These are phyloP conservation scores for Coregonus suidteri DNA, from an alignment of 2,797 vertebrate genomes.

Conservation along the genomic window DNA sequence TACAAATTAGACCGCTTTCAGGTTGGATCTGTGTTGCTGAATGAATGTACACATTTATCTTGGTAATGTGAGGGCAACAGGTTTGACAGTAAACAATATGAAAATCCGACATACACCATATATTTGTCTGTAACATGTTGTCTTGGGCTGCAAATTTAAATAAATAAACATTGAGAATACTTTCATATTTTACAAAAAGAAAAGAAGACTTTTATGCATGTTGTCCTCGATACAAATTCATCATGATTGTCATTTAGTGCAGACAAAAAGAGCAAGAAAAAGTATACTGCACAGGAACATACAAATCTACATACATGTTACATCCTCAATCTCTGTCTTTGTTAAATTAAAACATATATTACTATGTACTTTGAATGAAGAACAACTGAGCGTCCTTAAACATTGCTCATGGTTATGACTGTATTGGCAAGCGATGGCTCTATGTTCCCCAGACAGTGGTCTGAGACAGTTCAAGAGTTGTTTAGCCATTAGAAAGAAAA, in stretches of 20 bases:
- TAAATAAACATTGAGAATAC: slow-evolving; percentile 79
- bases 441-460: slow-evolving; percentile 64
- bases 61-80: slow-evolving; percentile 55
- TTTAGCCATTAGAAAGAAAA: slow-evolving; percentile 44
- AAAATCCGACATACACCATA: slow-evolving; percentile 88
- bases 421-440: slow-evolving; percentile 31
- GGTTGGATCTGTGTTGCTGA: slow-evolving; percentile 36
- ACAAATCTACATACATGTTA: slow-evolving; percentile 84
- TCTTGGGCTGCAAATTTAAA: slow-evolving; percentile 89
- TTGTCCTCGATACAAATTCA: slow-evolving; percentile 81
- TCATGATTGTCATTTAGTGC: slow-evolving; percentile 91
- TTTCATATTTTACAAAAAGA: slow-evolving; percentile 79
- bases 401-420: slow-evolving; percentile 51
- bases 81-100: slow-evolving; percentile 79
- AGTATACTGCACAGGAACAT: slow-evolving; percentile 85
- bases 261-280: slow-evolving; percentile 46
- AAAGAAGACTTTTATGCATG: slow-evolving; percentile 39
- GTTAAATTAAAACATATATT: slow-evolving; percentile 84
- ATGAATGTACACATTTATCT: slow-evolving; percentile 53
- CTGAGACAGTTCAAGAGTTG: slow-evolving; percentile 62
- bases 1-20: slow-evolving; percentile 31
- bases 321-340: slow-evolving; percentile 80
- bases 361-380: slow-evolving; percentile 58
- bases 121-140: slow-evolving; percentile 80
- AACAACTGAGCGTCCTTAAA: slow-evolving; percentile 13